Evolutionary conservation across 2,888 invertebrate genomes (phyloP).

Genomic region (Dexiosoma caninum): DNA sequence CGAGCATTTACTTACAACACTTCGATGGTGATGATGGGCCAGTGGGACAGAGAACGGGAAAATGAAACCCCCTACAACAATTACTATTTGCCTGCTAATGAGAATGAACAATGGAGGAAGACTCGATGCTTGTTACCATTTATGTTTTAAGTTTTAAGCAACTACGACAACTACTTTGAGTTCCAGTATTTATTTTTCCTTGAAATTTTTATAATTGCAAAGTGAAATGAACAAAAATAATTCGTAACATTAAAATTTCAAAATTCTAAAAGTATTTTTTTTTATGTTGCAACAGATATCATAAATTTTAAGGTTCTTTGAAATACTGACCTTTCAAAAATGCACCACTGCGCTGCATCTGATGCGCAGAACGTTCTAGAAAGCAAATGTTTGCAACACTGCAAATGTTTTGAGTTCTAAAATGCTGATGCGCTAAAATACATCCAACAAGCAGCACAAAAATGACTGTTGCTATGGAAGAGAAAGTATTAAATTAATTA

Average conservation of each 20-base stretch:
- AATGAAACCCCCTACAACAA: neutral
- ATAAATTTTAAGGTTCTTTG: too few species aligned
- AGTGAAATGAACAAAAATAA: neutral
- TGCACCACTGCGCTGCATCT: too few species aligned
- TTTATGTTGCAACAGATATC: too few species aligned
- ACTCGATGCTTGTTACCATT: too few species aligned
- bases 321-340: too few species aligned
- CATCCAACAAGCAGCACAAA: too few species aligned
- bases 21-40: neutral
- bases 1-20: slow-evolving; percentile 29
- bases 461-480: too few species aligned
- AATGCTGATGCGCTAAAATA: too few species aligned
- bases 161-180: neutral
- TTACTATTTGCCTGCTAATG: neutral
- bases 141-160: slow-evolving; percentile 28
- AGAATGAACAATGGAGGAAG: neutral
- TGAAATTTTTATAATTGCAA: slow-evolving; percentile 24
- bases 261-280: neutral
- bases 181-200: slow-evolving; percentile 4
- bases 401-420: too few species aligned
- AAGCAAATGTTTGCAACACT: too few species aligned
- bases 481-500: too few species aligned
- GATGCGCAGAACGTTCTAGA: too few species aligned
- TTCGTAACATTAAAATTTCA: neutral
- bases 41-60: neutral